phyloP scores from a whole-genome alignment of 2,888 invertebrate species.

The Entomobrya multifasciata region DNA sequence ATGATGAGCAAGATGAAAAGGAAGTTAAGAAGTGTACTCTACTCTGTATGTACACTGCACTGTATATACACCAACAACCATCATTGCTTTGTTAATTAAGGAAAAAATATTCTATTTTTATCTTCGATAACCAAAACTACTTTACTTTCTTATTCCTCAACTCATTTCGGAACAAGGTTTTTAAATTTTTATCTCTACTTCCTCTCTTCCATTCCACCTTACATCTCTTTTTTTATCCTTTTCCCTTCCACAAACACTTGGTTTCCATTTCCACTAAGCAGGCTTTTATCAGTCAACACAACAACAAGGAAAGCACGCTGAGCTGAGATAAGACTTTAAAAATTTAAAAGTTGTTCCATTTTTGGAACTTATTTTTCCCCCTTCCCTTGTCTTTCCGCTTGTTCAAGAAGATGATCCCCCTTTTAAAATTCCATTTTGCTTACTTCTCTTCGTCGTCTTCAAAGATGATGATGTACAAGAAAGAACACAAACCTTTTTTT shows the following conservation, averaged over 20 bases:
- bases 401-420: too few relatives aligned
- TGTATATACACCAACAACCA: too few relatives aligned
- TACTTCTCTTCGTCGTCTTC: too few relatives aligned
- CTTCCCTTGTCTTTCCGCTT: conserved; percentile 9
- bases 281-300: conserved; percentile 67
- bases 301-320: not conserved
- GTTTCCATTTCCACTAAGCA: not conserved
- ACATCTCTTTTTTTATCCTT: too few relatives aligned
- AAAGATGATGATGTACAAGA: not conserved
- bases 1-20: too few relatives aligned
- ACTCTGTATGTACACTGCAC: too few relatives aligned
- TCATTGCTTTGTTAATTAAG: too few relatives aligned
- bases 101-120: too few relatives aligned
- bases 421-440: not conserved
- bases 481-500: not conserved
- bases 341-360: conserved; percentile 69
- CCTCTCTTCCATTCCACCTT: not conserved
- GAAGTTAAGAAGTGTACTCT: too few relatives aligned
- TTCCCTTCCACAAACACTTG: not conserved
- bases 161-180: too few relatives aligned
- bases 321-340: conserved; percentile 2
- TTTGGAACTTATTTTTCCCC: conserved; percentile 57
- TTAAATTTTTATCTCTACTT: not conserved
- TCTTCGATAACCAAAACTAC: too few relatives aligned
- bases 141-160: too few relatives aligned